Evolutionary conservation across 2,888 invertebrate genomes (phyloP).

Genomic region (Ametastegia equiseti): DNA sequence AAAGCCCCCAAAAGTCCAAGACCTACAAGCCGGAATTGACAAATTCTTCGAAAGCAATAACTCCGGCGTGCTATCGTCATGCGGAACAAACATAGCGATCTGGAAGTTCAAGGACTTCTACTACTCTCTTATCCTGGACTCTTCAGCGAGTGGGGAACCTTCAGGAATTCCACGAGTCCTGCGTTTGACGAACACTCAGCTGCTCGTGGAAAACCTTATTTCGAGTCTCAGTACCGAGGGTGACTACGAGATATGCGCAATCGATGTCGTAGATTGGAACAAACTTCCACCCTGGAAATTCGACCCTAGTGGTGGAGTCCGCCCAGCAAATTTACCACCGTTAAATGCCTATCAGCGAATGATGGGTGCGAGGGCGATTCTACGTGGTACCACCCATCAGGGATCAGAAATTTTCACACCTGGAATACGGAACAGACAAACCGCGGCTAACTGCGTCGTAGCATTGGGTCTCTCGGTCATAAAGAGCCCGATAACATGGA

Average conservation of each 20-base stretch:
- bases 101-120: constrained; percentile 63
- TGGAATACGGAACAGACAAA: constrained; percentile 63
- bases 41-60: constrained; percentile 62
- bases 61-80: constrained; percentile 62
- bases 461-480: constrained; percentile 68
- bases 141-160: not conserved
- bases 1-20: constrained; percentile 59
- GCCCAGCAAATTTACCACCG: constrained; percentile 67
- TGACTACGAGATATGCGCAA: constrained; percentile 68
- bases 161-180: constrained; percentile 56
- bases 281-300: constrained; percentile 65
- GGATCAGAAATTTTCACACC: constrained; percentile 65
- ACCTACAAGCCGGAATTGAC: constrained; percentile 60
- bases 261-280: constrained; percentile 67
- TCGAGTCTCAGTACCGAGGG: constrained; percentile 54
- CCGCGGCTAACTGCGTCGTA: constrained; percentile 68
- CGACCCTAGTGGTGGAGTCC: constrained; percentile 67
- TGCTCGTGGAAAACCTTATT: constrained; percentile 58
- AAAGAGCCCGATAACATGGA: constrained; percentile 70
- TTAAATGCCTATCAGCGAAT: constrained; percentile 68
- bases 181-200: constrained; percentile 56
- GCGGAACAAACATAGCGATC: constrained; percentile 59
- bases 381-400: constrained; percentile 66
- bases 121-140: constrained; percentile 64
- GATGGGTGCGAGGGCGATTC: constrained; percentile 66